Percentiles rank a stretch among this genome's conserved stretches.
These are phyloP conservation scores for Tiliacea aurago DNA, from an alignment of 2,888 invertebrate species.

Conservation along the genomic window DNA sequence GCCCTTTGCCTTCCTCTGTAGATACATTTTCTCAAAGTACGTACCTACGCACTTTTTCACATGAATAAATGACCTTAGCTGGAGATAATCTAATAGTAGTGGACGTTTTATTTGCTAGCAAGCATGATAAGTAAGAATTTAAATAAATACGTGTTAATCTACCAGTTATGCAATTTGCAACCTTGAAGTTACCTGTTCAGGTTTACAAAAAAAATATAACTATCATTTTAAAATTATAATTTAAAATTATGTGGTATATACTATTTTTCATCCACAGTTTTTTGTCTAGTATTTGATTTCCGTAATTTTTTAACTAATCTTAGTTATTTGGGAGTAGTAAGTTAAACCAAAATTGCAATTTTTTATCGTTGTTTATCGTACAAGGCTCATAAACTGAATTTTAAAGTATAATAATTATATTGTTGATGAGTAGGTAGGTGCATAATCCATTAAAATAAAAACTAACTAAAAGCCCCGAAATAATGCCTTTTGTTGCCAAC, in stretches of 20 bases:
- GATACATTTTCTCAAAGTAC: background rate
- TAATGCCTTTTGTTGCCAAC: no score
- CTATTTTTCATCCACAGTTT: background rate
- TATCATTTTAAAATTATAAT: background rate
- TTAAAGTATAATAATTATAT: no score
- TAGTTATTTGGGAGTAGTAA: no score
- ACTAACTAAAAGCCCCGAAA: no score
- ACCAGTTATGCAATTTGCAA: background rate
- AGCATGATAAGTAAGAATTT: background rate
- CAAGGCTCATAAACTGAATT: no score
- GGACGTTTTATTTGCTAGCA: background rate
- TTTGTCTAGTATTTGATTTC: background rate
- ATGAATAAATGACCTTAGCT: background rate
- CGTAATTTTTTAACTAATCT: no score
- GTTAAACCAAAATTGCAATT: no score
- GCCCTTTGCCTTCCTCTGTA: background rate
- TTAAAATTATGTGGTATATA: background rate
- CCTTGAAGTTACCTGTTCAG: conserved; percentile 2
- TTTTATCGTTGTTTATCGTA: no score
- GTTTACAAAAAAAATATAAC: background rate
- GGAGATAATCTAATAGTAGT: background rate
- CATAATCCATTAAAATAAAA: no score
- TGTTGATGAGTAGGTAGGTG: no score
- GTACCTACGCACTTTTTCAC: background rate
- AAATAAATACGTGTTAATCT: background rate